Conservation (phyloP, 2,888 invertebrate genomes). For the Strigamia transsilvanica region DNA sequence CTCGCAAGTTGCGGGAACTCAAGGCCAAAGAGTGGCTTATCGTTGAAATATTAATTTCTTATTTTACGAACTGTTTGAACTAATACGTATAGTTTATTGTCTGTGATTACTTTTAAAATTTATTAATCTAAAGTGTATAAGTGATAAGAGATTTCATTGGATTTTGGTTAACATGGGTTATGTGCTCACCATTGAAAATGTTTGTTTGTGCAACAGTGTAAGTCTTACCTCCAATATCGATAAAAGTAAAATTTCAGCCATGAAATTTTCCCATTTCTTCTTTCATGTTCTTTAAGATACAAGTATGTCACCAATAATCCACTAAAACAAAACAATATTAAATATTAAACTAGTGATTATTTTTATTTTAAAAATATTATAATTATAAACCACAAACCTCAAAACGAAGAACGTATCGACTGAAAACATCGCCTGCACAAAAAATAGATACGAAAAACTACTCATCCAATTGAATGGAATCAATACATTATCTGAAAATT, state of each 20-base stretch:
- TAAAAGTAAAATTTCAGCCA: conserved; percentile 36
- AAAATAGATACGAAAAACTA: conserved; percentile 37
- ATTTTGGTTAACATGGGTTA: no score
- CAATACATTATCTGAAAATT: not conserved
- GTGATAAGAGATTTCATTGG: no score
- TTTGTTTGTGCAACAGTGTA: no score
- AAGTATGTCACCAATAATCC: conserved; percentile 48
- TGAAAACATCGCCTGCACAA: conserved; percentile 22
- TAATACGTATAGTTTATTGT: no score
- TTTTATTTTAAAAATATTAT: not conserved
- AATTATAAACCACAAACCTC: not conserved
- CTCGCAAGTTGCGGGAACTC: no score
- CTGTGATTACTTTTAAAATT: no score
- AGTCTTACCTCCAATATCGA: not conserved
- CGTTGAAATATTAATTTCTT: no score
- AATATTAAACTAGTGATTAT: no score
- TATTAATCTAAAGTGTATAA: no score
- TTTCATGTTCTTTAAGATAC: conserved; percentile 3
- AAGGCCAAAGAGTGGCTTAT: no score
- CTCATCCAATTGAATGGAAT: not conserved
- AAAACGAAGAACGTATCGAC: conserved; percentile 54
- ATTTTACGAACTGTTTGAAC: no score
- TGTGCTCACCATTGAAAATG: no score
- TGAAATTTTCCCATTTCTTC: conserved; percentile 13
- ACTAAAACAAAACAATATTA: not conserved